These are phyloP conservation scores for Drosophila colorata DNA, from an alignment of 2,888 invertebrate species.

Conservation along the genomic window DNA sequence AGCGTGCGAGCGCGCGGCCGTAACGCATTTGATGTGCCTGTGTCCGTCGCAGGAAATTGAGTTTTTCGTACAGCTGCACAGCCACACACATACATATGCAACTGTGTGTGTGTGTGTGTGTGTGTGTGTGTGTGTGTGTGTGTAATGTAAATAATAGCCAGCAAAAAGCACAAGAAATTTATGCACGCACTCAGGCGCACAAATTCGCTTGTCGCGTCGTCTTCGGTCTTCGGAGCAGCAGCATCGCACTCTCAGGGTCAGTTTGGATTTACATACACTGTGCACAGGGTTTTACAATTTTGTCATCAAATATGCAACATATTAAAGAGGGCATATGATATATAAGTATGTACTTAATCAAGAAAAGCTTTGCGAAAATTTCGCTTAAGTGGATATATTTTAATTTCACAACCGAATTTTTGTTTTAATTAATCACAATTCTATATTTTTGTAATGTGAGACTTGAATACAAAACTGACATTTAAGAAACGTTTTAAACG, in stretches of 20 bases:
- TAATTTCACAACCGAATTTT: too few relatives aligned
- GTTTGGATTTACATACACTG: constrained; percentile 13
- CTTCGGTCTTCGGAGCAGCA: constrained; percentile 27
- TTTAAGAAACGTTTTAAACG: too few relatives aligned
- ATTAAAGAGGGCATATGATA: background rate
- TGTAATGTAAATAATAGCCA: constrained; percentile 67
- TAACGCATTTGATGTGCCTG: constrained; percentile 74
- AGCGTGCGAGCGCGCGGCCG: constrained; percentile 33
- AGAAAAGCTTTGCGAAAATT: too few relatives aligned
- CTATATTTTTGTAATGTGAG: too few relatives aligned
- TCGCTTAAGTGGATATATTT: too few relatives aligned
- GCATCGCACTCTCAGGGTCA: constrained; percentile 64
- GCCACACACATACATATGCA: background rate
- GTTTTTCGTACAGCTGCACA: constrained; percentile 71
- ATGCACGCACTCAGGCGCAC: constrained; percentile 67
- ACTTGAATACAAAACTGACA: too few relatives aligned
- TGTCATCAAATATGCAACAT: background rate
- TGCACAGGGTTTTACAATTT: background rate
- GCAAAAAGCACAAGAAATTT: constrained; percentile 59
- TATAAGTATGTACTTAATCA: background rate
- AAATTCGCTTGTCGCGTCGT: constrained; percentile 56
- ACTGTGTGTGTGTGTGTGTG: background rate
- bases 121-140: constrained; percentile 29
- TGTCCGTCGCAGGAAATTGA: constrained; percentile 81
- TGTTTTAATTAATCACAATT: too few relatives aligned